Evolutionary conservation across 2,888 invertebrate species (phyloP).

Genomic region (Drosophila nr. perissopoda): DNA sequence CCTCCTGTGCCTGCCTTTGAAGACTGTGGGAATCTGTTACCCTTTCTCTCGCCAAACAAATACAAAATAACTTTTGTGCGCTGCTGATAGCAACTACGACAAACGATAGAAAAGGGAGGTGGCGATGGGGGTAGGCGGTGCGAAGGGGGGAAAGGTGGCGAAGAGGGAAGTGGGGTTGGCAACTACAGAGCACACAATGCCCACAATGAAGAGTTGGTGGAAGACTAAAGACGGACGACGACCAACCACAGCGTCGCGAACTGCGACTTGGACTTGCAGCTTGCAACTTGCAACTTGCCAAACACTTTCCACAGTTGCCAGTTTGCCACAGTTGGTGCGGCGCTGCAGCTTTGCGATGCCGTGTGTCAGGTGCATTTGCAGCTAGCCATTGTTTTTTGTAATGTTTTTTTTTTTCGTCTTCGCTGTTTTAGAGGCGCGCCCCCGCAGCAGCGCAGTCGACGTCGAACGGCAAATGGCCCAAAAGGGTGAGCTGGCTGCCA

Average conservation of each 20-base stretch:
- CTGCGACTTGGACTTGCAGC: conserved; percentile 40
- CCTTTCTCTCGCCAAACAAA: conserved; percentile 79
- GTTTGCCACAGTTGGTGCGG: conserved; percentile 36
- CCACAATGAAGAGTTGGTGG: conserved; percentile 15
- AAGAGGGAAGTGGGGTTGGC: not conserved
- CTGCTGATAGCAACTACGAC: conserved; percentile 50
- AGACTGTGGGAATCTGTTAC: conserved; percentile 83
- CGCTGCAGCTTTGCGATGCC: conserved; percentile 6
- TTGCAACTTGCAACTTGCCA: conserved; percentile 47
- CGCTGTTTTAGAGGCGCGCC: conserved; percentile 49
- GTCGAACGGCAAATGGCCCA: conserved; percentile 29
- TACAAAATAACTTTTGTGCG: conserved; percentile 70
- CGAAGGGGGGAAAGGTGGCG: not conserved
- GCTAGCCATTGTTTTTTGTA: conserved; percentile 60
- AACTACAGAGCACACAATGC: conserved; percentile 21
- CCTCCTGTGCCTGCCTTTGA: conserved; percentile 24
- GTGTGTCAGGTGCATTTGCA: conserved; percentile 64
- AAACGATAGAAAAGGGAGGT: conserved; percentile 8
- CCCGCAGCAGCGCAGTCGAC: conserved; percentile 56
- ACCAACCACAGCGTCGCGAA: conserved; percentile 66
- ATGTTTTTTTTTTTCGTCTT: conserved; percentile 7
- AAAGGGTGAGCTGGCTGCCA: conserved; percentile 51
- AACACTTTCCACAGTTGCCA: conserved; percentile 40
- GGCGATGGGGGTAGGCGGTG: not conserved
- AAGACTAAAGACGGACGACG: conserved; percentile 29